A percentile compares a stretch with the other conserved stretches of the same genome.
phyloP scores from a whole-genome alignment of 2,113 vertebrate species.

The Microcebus griseorufus region DNA sequence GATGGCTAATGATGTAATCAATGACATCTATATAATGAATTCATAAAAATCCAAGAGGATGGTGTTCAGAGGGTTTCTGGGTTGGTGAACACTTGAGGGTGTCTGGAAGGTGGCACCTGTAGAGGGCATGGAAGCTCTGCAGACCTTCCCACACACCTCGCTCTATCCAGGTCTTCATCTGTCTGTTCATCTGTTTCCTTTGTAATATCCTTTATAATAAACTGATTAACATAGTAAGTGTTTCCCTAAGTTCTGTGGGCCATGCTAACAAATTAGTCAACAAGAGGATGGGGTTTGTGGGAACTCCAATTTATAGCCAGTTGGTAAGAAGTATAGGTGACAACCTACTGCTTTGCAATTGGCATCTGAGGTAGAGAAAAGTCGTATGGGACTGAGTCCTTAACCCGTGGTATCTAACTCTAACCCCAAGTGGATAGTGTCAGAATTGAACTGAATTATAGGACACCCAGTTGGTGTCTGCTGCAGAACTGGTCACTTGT shows the following conservation, averaged over 20 bases:
- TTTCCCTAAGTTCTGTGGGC: background rate
- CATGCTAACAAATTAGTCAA: background rate
- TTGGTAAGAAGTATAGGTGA: background rate
- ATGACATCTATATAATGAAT: background rate
- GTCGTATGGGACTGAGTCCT: background rate
- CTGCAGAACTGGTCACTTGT: background rate
- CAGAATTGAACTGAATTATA: background rate
- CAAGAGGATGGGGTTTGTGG: background rate
- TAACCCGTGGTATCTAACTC: background rate
- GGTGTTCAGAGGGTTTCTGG: background rate
- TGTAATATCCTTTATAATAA: background rate
- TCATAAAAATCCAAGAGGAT: too few relatives aligned
- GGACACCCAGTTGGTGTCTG: background rate
- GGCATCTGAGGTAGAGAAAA: background rate
- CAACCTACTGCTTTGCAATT: background rate
- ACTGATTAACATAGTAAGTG: background rate
- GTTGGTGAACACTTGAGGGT: rapidly evolving
- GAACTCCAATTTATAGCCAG: background rate
- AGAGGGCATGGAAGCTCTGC: background rate
- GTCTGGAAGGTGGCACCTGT: background rate
- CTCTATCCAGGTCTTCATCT: background rate
- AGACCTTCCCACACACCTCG: too few relatives aligned
- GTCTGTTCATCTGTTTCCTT: background rate
- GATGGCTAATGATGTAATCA: too few relatives aligned
- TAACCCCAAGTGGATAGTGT: background rate